Conservation (phyloP, 1,140 invertebrate genomes). For the Cyphomyrmex costatus region DNA sequence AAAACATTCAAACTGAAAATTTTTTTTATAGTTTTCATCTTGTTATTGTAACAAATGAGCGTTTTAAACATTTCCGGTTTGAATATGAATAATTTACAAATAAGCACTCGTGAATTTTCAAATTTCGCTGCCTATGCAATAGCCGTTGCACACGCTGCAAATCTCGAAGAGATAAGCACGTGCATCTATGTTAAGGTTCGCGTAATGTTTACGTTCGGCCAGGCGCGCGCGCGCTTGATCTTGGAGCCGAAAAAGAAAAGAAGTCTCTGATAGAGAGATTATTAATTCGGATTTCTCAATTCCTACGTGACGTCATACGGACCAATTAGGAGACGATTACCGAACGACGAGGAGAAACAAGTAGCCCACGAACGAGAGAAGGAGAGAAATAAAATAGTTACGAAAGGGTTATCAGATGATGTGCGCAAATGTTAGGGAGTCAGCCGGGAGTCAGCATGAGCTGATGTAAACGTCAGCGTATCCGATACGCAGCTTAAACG, state of each 20-base stretch:
- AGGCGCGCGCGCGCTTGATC: neutral
- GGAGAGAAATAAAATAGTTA: neutral
- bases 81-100: neutral
- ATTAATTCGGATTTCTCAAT: slow-evolving; percentile 44
- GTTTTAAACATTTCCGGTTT: neutral
- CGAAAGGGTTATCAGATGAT: slow-evolving; percentile 53
- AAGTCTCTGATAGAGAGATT: neutral
- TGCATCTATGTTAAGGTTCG: neutral
- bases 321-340: neutral
- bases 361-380: too few species aligned
- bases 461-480: slow-evolving; percentile 20
- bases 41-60: neutral
- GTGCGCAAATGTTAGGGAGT: neutral
- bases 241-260: slow-evolving; percentile 7
- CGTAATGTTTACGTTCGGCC: slow-evolving; percentile 7
- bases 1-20: neutral
- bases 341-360: neutral
- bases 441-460: neutral
- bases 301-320: neutral
- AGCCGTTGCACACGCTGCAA: neutral
- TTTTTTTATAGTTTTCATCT: neutral
- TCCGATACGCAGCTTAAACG: slow-evolving; percentile 13
- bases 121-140: neutral
- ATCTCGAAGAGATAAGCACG: slow-evolving; percentile 20
- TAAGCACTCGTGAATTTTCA: neutral